A percentile compares a stretch with the other conserved stretches of the same genome.
These are phyloP conservation scores for Etia nguti DNA, from an alignment of 2,113 vertebrate species.

Conservation along the genomic window DNA sequence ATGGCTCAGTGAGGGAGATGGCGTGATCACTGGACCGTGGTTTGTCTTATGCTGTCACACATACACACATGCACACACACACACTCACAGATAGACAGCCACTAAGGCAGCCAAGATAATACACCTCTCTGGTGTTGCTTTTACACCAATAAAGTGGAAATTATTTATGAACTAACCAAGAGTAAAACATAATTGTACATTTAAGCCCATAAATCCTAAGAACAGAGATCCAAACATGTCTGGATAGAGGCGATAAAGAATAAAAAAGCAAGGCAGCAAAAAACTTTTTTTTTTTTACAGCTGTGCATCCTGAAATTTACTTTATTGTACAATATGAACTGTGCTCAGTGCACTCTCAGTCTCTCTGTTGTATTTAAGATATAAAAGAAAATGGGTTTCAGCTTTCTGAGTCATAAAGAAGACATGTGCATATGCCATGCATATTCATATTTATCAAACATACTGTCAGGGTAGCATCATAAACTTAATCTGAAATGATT, in stretches of 20 bases:
- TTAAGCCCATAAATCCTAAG: neutral
- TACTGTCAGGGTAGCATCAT: neutral
- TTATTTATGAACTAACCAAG: conserved; percentile 9
- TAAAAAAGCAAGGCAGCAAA: neutral
- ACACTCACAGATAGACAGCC: neutral
- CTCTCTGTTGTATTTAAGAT: neutral
- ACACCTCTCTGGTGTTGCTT: neutral
- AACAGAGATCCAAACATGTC: neutral
- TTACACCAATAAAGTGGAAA: conserved; percentile 9
- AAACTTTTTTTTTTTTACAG: neutral
- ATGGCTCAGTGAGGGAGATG: conserved; percentile 51
- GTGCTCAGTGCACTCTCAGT: neutral
- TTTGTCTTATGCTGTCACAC: conserved; percentile 37
- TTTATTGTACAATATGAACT: neutral
- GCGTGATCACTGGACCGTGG: conserved; percentile 36
- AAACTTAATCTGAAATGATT: neutral
- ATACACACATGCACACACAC: neutral
- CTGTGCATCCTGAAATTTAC: neutral
- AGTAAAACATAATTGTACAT: neutral
- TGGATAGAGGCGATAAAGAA: neutral
- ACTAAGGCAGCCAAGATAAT: conserved; percentile 10
- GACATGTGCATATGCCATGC: neutral
- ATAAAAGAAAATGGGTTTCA: neutral
- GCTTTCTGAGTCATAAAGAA: neutral
- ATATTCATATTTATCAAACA: neutral